Base-by-base conservation (phyloP, 2,113 vertebrate genomes). In the Marmota monax region DNA sequence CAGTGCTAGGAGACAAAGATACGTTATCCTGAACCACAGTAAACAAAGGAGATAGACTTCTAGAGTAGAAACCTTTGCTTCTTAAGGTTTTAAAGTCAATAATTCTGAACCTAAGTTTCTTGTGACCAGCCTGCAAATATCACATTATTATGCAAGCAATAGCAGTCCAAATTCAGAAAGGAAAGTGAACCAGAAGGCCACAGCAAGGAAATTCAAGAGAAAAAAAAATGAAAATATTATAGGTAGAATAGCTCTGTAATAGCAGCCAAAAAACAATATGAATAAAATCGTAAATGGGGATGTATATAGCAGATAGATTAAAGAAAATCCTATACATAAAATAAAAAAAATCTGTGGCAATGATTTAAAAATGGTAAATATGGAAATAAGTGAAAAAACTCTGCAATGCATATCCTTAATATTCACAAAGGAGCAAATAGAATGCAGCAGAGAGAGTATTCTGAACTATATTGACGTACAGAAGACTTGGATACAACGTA, bases 401-500 rank as follows among this genome's bases (percentile, higher is more conserved):
- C 1, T 2, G 0, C 53, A 65, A 6, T 29, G 45, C 0, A 18
- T 3, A 80, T 20, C 48, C 14, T 92, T 78, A 37, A 4, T 79
- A 58, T 42, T 51, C 17, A 78, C 42, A 45, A 89, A 58, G 5
- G 17, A 13, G 9, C 6, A 85, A 56, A 80, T 9, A n/a, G 13
- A 51, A 39, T 16, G 53, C 27, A 51, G 11, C 9, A 48, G 5
- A 37, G 5, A 53, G 5, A 65, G 7, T 29, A 45, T 8, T n/a
- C 23, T 23, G 69, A 48, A 45, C 2, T 23, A 53, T 23, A 10
- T 29, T 42, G 20, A 11, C 5, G 22, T 25, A 83, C 12, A 69
- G 7, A 74, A 11, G 6, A 7, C 5, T 77, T 39, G 51, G 12
- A 42, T 13, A 8, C 0, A 48, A 48, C 0, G 2, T 20, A 27